Evolutionary conservation across 2,888 invertebrate species (phyloP).

Genomic region (Aspidapion aeneum): DNA sequence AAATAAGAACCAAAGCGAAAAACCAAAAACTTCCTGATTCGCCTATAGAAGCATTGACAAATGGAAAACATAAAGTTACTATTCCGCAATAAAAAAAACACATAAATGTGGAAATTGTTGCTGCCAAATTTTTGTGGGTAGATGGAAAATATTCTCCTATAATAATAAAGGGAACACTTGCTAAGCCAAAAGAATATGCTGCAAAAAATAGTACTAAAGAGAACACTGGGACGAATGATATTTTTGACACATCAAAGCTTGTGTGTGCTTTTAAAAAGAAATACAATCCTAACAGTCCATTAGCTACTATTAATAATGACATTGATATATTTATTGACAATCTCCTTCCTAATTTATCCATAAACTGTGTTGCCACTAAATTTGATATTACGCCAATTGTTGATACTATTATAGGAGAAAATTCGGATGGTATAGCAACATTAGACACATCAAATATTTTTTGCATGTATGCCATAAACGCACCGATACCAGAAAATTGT

Average conservation of each 20-base stretch:
- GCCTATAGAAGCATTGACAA: constrained; percentile 16
- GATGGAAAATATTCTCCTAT: constrained; percentile 78
- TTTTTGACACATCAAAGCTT: constrained; percentile 1
- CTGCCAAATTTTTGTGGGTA: constrained; percentile 66
- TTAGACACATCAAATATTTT: constrained; percentile 57
- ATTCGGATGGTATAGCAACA: constrained; percentile 50
- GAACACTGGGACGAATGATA: constrained; percentile 18
- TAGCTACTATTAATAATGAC: constrained; percentile 55
- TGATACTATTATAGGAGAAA: constrained; percentile 74
- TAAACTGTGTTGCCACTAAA: constrained; percentile 63
- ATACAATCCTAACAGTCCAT: constrained; percentile 47
- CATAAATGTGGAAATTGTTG: constrained; percentile 22
- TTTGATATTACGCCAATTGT: constrained; percentile 70
- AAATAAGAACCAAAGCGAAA: constrained; percentile 17
- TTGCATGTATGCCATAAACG: constrained; percentile 72
- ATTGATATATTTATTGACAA: constrained; percentile 64
- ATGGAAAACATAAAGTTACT: constrained; percentile 28
- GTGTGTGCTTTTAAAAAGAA: constrained; percentile 39
- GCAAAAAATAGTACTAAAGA: constrained; percentile 15
- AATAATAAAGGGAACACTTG: constrained; percentile 77
- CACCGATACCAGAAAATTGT: constrained; percentile 62
- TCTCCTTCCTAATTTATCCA: constrained; percentile 72
- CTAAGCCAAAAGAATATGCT: constrained; percentile 51
- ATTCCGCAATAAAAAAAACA: constrained; percentile 24
- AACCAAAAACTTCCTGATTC: constrained; percentile 28